Evolutionary conservation across 2,888 invertebrate species (phyloP).

Genomic region (Pristionchus fissidentatus): DNA sequence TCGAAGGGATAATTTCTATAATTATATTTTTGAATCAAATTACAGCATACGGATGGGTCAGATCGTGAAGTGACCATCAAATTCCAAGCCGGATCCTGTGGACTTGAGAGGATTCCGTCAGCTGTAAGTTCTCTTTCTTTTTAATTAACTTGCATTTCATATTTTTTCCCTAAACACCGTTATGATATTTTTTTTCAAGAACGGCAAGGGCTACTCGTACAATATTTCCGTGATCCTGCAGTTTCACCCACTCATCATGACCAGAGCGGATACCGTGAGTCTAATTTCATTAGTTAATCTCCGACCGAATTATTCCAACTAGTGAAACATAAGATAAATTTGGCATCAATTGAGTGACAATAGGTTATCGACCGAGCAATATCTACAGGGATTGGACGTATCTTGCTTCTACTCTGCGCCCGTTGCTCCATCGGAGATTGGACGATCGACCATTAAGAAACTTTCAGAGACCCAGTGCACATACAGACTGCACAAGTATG

Average conservation of each 20-base stretch:
- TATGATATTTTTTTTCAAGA: slow-evolving; percentile 51
- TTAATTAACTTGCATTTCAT: slow-evolving; percentile 1
- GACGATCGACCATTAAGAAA: slow-evolving; percentile 58
- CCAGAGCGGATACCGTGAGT: slow-evolving; percentile 66
- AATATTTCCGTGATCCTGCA: slow-evolving; percentile 72
- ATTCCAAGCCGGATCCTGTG: slow-evolving; percentile 67
- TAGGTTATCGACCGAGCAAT: not conserved
- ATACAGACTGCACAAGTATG: slow-evolving; percentile 69
- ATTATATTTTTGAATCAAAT: not conserved
- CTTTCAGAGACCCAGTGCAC: slow-evolving; percentile 68
- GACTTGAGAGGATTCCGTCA: slow-evolving; percentile 63
- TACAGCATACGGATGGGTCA: slow-evolving; percentile 58
- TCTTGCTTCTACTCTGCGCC: slow-evolving; percentile 66
- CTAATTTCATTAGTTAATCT: too few relatives aligned
- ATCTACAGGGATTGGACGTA: slow-evolving; percentile 63
- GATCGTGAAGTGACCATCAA: slow-evolving; percentile 68
- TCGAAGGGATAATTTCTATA: not conserved
- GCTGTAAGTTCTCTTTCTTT: slow-evolving; percentile 55
- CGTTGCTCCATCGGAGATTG: slow-evolving; percentile 63
- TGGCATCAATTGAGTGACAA: not conserved
- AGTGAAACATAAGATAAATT: not conserved
- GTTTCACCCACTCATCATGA: slow-evolving; percentile 74
- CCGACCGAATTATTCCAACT: not conserved
- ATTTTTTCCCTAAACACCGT: not conserved
- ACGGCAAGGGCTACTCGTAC: slow-evolving; percentile 67